Evolutionary conservation across 1,140 invertebrate genomes (phyloP).

Genomic region (Andricus grossulariae): DNA sequence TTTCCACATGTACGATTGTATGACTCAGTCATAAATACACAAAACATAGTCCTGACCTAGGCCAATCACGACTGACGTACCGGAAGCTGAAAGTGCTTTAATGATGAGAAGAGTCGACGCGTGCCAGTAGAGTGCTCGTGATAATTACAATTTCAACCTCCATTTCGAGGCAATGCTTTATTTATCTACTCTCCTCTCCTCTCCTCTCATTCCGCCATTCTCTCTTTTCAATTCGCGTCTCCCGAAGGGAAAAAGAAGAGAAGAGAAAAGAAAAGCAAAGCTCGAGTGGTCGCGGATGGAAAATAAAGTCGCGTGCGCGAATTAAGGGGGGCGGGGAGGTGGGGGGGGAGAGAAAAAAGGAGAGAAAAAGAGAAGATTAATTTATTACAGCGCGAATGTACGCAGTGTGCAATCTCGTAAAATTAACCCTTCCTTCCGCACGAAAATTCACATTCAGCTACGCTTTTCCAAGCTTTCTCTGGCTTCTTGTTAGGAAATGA

Average conservation of each 20-base stretch:
- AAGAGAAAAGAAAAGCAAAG: slow-evolving; percentile 17
- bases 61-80: no score
- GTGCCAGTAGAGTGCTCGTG: no score
- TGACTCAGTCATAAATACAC: no score
- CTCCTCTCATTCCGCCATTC: slow-evolving; percentile 33
- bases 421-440: background rate
- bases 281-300: slow-evolving; percentile 16
- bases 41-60: no score
- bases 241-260: background rate
- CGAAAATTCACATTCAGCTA: no score
- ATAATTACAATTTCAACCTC: no score
- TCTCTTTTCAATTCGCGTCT: slow-evolving; percentile 18
- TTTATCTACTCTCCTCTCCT: slow-evolving; percentile 1
- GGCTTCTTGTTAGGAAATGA: no score
- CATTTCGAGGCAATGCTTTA: slow-evolving; percentile 1
- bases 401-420: background rate
- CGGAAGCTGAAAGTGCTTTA: no score
- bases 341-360: background rate
- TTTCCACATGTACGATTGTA: no score
- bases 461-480: no score
- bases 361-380: background rate
- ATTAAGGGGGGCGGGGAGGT: background rate
- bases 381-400: background rate
- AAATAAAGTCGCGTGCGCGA: background rate
- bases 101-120: no score